Evolutionary conservation across 2,888 invertebrate species (phyloP).

Genomic region (Acanthosepion lycidas): DNA sequence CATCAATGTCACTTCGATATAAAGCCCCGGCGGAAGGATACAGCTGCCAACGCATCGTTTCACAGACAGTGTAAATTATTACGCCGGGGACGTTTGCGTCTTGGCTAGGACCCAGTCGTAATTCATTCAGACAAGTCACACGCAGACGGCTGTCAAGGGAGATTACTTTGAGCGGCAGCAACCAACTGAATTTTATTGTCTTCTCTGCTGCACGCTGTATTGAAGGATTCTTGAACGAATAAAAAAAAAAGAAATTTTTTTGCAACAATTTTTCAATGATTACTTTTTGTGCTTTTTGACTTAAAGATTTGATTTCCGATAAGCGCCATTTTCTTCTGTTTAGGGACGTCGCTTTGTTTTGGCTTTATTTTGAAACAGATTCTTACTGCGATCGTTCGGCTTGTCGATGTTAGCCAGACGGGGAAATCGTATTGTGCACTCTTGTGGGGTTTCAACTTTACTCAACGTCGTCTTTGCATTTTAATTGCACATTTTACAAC

Average conservation of each 20-base stretch:
- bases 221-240: neutral
- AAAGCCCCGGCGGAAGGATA: slow-evolving; percentile 33
- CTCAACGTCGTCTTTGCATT: neutral
- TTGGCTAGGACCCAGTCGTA: neutral
- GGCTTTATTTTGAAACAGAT: neutral
- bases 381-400: neutral
- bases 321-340: neutral
- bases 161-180: neutral
- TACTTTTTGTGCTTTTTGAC: neutral
- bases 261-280: neutral
- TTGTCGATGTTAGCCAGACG: neutral
- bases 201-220: neutral
- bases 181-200: neutral
- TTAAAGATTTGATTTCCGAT: neutral
- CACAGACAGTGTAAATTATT: slow-evolving; percentile 10
- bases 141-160: neutral
- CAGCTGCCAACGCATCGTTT: neutral
- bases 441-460: neutral
- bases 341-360: neutral
- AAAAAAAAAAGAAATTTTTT: neutral
- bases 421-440: neutral
- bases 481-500: neutral
- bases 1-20: slow-evolving; percentile 33
- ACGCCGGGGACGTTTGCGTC: neutral
- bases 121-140: neutral